Evolutionary conservation across 2,888 invertebrate species (phyloP), one percentile per base, ranked within the genome.

Genomic region (Chrysotoxum bicinctum): DNA sequence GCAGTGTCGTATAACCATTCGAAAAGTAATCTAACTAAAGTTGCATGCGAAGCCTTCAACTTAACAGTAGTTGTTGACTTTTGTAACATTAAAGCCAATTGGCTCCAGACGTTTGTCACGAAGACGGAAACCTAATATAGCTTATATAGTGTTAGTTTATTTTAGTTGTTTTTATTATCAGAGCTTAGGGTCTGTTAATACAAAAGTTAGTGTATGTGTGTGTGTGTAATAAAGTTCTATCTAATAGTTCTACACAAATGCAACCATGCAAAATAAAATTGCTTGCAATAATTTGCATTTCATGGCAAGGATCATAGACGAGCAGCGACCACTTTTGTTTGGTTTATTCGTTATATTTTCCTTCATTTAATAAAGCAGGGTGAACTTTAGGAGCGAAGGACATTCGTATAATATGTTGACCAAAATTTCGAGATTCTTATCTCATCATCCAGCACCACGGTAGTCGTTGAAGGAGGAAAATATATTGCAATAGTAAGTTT

Each of bases 31-130:
- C 37, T n/a, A 50, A 56, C 30, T 80, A 26, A 64, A 40, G 60
- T 68, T 74, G 52, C 60, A 45, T 68, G 35, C 12, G n/a, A 60
- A 75, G 48, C 70, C 75, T 56, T 81, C 62, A 62, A 77, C 77
- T 68, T 78, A 69, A 66, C 64, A 72, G 58, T 74, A 64, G 60
- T 75, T 84, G 69, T 79, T 84, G 58, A 70, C 70, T 79, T 75
- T 79, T 74, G 54, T 45, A 23, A 56, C 50, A 56, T 43, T 79
- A 21, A 70, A 64, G 52, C 56, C 66, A 60, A 64, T 72, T 68
- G 82, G 75, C 58, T 74, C 40, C 62, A 68, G 70, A 70, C 66
- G 43, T 80, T 79, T 66, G 75, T 80, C 84, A 80, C 79, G 75
- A 76, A 75, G 60, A 58, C 80, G 75, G 79, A 84, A 37, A 75